These are phyloP conservation scores for Scaptomyza caliginosa DNA, from an alignment of 2,888 invertebrate species.

Conservation along the genomic window DNA sequence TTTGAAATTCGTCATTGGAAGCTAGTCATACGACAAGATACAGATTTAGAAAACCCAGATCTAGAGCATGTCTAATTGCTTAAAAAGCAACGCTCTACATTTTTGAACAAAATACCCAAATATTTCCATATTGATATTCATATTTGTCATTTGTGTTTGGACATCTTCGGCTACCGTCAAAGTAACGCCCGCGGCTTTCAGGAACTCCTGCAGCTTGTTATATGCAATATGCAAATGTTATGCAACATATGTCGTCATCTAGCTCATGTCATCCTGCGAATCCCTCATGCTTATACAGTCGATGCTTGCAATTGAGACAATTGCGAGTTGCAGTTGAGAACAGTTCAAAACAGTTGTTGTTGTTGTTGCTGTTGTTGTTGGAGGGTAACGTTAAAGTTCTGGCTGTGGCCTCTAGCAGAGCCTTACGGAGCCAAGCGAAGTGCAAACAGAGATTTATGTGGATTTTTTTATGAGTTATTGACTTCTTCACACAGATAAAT, in stretches of 20 bases:
- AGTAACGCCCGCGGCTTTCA: slow-evolving; percentile 33
- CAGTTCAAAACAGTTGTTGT: neutral
- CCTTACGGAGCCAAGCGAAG: slow-evolving; percentile 3
- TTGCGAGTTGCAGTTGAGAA: slow-evolving; percentile 22
- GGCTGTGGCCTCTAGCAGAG: slow-evolving; percentile 26
- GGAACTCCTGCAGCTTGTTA: slow-evolving; percentile 29
- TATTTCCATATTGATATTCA: slow-evolving; percentile 60
- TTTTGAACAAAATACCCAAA: slow-evolving; percentile 13
- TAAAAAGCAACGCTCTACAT: slow-evolving; percentile 7
- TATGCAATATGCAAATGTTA: slow-evolving; percentile 69
- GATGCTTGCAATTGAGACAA: slow-evolving; percentile 42
- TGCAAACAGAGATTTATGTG: slow-evolving; percentile 74
- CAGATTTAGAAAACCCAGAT: slow-evolving; percentile 35
- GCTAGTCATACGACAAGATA: slow-evolving; percentile 18
- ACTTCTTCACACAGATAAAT: slow-evolving; percentile 80
- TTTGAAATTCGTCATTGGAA: slow-evolving; percentile 55
- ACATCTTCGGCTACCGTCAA: slow-evolving; percentile 51
- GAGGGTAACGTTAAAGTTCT: slow-evolving; percentile 9
- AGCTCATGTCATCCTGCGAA: slow-evolving; percentile 28
- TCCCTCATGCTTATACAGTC: slow-evolving; percentile 23
- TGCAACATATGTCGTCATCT: slow-evolving; percentile 64
- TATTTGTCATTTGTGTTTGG: slow-evolving; percentile 66
- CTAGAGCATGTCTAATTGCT: slow-evolving; percentile 62
- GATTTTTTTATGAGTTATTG: slow-evolving; percentile 80
- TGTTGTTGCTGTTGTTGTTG: neutral